Base-by-base conservation (phyloP, 2,888 invertebrate species). In the Anticlea derivata region DNA sequence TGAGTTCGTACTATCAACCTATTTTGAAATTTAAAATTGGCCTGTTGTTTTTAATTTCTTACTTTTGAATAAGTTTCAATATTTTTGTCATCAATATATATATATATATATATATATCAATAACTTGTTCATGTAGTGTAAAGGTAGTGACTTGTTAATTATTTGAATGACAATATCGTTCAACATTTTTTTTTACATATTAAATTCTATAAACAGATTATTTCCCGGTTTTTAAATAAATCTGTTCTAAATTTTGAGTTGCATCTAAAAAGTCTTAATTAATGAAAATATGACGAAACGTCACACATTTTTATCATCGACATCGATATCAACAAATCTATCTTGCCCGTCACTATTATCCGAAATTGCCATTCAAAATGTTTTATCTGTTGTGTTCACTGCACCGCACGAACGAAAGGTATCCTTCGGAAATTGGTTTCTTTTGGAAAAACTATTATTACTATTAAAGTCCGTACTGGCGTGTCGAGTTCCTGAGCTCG, bases 391-490 rank as follows among this genome's bases (percentile, higher is more conserved):
- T 1, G 10, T 37, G 38, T 39, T 20, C 8, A 17, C 26, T 30
- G 29, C 31, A 26, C 23, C 30, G 45, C 24, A 40, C 41, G 31
- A 37, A 29, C 38, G 20, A 23, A 41, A 38, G 33, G 31, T 22
- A 7, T 37, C n/a, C n/a, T 26, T 13, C 10, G 12, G 30, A 30
- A 13, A 17, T 29, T 45, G 35, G 20, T 26, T 65, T 69, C 70
- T 67, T 68, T 75, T 78, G 68, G 75, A 85, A 85, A 80, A 84
- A 84, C 84, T 86, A 83, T 78, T 84, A 88, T 88, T 90, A 90
- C 89, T 86, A 91, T 94, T 93, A 94, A 94, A 94, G 94, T 94
- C 94, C 94, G 93, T 94, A 95, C 93, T 94, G 94, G 91, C 95
- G 93, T 80, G 94, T 94, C 75, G 94, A 93, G 88, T 94, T 94